These are phyloP conservation scores for Drosophila melanocephala DNA, from an alignment of 2,888 invertebrate species.

Conservation along the genomic window DNA sequence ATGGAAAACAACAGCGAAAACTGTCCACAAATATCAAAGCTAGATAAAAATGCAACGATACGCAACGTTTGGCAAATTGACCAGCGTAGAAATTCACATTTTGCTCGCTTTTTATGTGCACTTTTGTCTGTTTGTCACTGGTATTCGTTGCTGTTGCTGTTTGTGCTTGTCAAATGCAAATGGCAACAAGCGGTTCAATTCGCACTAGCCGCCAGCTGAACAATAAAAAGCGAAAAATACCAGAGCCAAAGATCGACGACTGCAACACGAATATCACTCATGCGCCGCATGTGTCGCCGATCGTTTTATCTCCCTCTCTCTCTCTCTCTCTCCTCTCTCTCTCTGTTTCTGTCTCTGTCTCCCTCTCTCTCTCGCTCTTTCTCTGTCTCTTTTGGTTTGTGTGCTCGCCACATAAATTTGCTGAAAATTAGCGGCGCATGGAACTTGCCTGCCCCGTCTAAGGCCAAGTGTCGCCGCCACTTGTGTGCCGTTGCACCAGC, in stretches of 20 bases:
- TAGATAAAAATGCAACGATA: slow-evolving; percentile 68
- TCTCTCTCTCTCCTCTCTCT: background rate
- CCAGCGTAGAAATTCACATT: slow-evolving; percentile 44
- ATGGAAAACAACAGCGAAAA: slow-evolving; percentile 9
- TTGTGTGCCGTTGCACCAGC: slow-evolving; percentile 54
- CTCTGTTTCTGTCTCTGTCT: slow-evolving; percentile 4
- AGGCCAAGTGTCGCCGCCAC: slow-evolving; percentile 78
- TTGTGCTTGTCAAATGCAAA: slow-evolving; percentile 74
- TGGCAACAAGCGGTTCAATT: slow-evolving; percentile 66
- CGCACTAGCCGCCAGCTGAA: slow-evolving; percentile 54
- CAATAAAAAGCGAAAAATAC: slow-evolving; percentile 59
- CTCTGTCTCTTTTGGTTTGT: slow-evolving; percentile 19
- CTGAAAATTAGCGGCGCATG: slow-evolving; percentile 80
- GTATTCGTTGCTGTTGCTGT: slow-evolving; percentile 20
- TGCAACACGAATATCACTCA: slow-evolving; percentile 71
- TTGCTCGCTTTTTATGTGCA: slow-evolving; percentile 27
- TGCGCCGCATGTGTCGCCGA: slow-evolving; percentile 62
- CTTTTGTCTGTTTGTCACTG: slow-evolving; percentile 28
- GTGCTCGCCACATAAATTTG: slow-evolving; percentile 72
- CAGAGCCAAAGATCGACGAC: slow-evolving; percentile 42
- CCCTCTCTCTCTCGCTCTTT: background rate
- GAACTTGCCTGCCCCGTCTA: slow-evolving; percentile 46
- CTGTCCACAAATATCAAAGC: slow-evolving; percentile 16
- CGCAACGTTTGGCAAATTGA: slow-evolving; percentile 73
- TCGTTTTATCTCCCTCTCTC: slow-evolving; percentile 2